A percentile compares a stretch with the other conserved stretches of the same genome.
phyloP scores from a whole-genome alignment of 2,113 vertebrate species.

The Pseudorectes ferrugineus region DNA sequence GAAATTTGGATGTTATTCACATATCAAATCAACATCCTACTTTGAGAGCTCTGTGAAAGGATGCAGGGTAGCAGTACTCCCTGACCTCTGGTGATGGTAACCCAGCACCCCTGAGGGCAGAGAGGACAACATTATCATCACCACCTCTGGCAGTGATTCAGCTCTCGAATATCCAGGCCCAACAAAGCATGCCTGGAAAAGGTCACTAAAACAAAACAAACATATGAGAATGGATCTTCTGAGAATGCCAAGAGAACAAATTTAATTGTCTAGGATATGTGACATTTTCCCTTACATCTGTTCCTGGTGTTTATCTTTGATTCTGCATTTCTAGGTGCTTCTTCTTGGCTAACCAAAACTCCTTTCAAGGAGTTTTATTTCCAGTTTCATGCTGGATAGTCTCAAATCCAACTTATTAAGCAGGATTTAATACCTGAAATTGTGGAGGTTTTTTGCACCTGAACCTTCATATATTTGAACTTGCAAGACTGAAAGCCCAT shows the following conservation, averaged over 20 bases:
- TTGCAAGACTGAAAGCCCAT: not conserved
- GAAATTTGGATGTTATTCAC: not conserved
- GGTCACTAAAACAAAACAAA: not conserved
- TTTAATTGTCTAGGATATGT: not conserved
- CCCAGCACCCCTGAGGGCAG: not conserved
- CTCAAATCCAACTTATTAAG: not conserved
- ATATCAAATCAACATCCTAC: not conserved
- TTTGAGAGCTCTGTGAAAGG: not conserved
- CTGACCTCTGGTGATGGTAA: not conserved
- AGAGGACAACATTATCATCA: not conserved
- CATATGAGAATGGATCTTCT: not conserved
- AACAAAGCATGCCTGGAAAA: not conserved
- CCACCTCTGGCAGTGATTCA: not conserved
- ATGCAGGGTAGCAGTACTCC: not conserved
- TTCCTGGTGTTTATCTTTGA: not conserved
- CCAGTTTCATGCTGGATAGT: not conserved
- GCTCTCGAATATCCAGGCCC: not conserved
- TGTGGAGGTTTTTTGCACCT: not conserved
- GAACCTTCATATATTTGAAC: not conserved
- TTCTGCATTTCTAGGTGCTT: not conserved
- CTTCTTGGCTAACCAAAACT: not conserved
- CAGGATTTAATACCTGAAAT: not conserved
- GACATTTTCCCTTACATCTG: constrained; percentile 6
- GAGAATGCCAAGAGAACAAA: not conserved
- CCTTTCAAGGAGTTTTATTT: not conserved